These are phyloP conservation scores for Poecilia latipinna DNA, from an alignment of 2,113 vertebrate species.

Conservation along the genomic window DNA sequence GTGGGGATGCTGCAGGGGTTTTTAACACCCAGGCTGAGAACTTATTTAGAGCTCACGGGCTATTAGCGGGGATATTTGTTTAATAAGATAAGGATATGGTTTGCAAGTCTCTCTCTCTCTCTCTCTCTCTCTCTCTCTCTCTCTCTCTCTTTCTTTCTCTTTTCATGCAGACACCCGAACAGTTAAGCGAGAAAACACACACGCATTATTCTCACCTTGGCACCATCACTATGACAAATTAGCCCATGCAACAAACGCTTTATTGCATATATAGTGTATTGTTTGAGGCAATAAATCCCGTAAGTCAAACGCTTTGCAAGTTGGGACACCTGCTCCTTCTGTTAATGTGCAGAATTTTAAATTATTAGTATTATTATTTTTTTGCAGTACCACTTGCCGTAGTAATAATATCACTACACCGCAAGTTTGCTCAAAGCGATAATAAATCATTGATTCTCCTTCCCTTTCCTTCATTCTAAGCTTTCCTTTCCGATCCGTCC, in stretches of 20 bases:
- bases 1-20: slow-evolving; percentile 41
- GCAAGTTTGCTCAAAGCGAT: not conserved
- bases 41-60: slow-evolving; percentile 47
- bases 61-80: slow-evolving; percentile 59
- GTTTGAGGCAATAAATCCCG: slow-evolving; percentile 20
- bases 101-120: not conserved
- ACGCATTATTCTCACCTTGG: slow-evolving; percentile 60
- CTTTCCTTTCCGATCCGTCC: slow-evolving; percentile 79
- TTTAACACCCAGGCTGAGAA: slow-evolving; percentile 45
- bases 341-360: slow-evolving; percentile 4
- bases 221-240: slow-evolving; percentile 62
- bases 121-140: not conserved
- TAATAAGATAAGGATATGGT: slow-evolving; percentile 56
- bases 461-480: not conserved
- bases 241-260: slow-evolving; percentile 47
- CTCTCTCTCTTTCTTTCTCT: slow-evolving; percentile 5
- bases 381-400: slow-evolving; percentile 15
- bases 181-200: slow-evolving; percentile 47
- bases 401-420: not conserved
- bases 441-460: not conserved
- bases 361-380: not conserved
- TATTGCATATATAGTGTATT: slow-evolving; percentile 46
- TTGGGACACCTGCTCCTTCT: slow-evolving; percentile 33
- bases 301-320: slow-evolving; percentile 33
- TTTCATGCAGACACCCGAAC: slow-evolving; percentile 7